Base-by-base conservation (phyloP, 1,140 invertebrate genomes). In the Capitella teleta region DNA sequence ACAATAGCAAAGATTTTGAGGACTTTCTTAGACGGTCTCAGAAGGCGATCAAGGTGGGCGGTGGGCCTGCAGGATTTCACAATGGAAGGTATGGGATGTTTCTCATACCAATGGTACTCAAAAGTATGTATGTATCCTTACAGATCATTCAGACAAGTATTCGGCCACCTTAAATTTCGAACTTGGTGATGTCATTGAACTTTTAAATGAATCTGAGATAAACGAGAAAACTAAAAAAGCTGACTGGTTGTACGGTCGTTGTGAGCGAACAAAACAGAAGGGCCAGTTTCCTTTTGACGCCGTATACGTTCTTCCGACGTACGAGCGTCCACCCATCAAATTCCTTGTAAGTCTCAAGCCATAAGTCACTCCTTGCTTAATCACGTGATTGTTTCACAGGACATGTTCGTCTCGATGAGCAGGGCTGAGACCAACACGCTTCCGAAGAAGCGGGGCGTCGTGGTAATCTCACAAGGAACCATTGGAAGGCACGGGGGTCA, bases 1-100 rank as follows among this genome's bases (percentile, higher is more conserved):
- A 59, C 58, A 30, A 53, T 63, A n/a, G 53, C 36, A 18, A 32
- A 46, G 16, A 36, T 61, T 16, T 41, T 63, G 40, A 48, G 47
- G 12, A 53, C 54, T 30, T 62, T 61, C 38, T 40, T 58, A 8
- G 36, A 59, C 25, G 62, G 62, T 2, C 48, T 62, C 3, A 53
- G 55, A 24, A 42, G 53, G 32, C 41, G 59, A 5, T 62, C 62
- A 26, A 47, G 36, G 19, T 61, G 53, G 41, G 60, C 57, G 19
- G 40, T 63, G n/a, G 54, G 51, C 24, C 55, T 59, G 5, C 54
- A 61, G 42, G 57, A 58, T 21, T 48, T 55, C 23, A 51, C 54
- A 26, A 40, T 59, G 19, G 46, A 53, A 45, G 58, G 62, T 63
- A 50, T 30, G 54, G 44, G 12, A 21, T 16, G 18, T n/a, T n/a